Base-by-base conservation (phyloP, 2,113 vertebrate genomes). In the Fulica atra region DNA sequence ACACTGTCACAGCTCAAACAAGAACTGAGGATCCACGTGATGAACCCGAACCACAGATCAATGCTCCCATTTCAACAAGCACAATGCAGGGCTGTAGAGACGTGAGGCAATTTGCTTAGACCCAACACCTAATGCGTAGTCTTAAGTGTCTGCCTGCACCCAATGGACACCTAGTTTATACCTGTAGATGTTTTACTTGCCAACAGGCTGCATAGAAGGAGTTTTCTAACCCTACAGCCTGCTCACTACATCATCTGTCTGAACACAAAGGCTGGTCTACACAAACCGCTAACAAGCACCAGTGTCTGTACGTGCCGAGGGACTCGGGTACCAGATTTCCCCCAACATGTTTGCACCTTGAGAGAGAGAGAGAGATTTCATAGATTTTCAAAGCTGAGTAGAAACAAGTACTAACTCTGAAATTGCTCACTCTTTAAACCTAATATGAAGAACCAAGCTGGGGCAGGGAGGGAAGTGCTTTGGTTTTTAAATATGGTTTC, bases 361-460 rank as follows among this genome's bases (percentile, higher is more conserved):
- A 85, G 79, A 84, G 64, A 63, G 70, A 81, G 18, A 61, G 4
- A 53, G 51, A 16, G 7, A 25, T 35, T 86, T 42, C 69, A 23
- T 88, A 82, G 77, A 8, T 46, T 42, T 71, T 86, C 50, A 53
- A 76, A 40, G 84, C 86, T 33, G 50, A 80, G 70, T 86, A 94
- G 86, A 68, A 69, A 16, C 59, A 66, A 92, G 71, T 40, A 54
- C 83, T 93, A 88, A 86, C 74, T 76, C 86, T 82, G 44, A 74
- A 60, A 12, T 71, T 21, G 71, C 57, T 82, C 42, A 28, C 38
- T 72, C 61, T 84, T 77, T 31, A 46, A 70, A 81, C 40, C 60
- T 77, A 38, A 7, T 13, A 19, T 3, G 28, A 57, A 86, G 63
- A 93, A 65, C n/a, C 2, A 3, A 93, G 61, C 54, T 77, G 81